These are phyloP conservation scores for Melanotaenia parkinsoni DNA, from an alignment of 2,797 vertebrate genomes.

Conservation along the genomic window DNA sequence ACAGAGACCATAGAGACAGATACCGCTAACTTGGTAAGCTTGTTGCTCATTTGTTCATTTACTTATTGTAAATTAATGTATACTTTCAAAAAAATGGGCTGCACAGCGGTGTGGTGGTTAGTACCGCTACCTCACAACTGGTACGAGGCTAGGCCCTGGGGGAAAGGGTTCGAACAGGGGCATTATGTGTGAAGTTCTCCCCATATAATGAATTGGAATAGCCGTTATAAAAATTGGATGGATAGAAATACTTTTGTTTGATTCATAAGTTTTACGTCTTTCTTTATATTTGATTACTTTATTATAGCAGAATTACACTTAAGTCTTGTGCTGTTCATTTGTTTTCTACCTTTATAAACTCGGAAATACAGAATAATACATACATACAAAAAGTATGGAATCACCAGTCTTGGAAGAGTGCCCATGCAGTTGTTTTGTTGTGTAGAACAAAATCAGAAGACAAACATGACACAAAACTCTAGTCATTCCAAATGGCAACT, in stretches of 20 bases:
- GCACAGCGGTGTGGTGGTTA: background rate
- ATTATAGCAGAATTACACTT: background rate
- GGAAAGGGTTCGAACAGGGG: too few species aligned
- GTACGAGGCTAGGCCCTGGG: too few species aligned
- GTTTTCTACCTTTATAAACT: background rate
- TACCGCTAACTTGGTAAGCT: conserved; percentile 84
- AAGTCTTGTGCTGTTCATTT: background rate
- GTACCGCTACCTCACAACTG: too few species aligned
- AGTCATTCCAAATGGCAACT: too few species aligned
- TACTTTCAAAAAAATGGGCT: background rate
- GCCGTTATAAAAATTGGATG: background rate
- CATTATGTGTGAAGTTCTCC: too few species aligned
- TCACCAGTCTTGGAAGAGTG: too few species aligned
- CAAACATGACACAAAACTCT: too few species aligned
- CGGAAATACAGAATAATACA: background rate
- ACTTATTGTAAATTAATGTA: background rate
- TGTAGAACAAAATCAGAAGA: too few species aligned
- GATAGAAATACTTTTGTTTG: background rate
- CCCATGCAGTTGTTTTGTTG: too few species aligned
- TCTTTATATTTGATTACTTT: background rate
- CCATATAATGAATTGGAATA: background rate
- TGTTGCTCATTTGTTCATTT: background rate
- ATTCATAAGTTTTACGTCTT: background rate
- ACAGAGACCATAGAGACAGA: conserved; percentile 78
- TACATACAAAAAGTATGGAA: too few species aligned